Conservation (phyloP, 2,797 vertebrate genomes). For the Dermochelys coriacea region DNA sequence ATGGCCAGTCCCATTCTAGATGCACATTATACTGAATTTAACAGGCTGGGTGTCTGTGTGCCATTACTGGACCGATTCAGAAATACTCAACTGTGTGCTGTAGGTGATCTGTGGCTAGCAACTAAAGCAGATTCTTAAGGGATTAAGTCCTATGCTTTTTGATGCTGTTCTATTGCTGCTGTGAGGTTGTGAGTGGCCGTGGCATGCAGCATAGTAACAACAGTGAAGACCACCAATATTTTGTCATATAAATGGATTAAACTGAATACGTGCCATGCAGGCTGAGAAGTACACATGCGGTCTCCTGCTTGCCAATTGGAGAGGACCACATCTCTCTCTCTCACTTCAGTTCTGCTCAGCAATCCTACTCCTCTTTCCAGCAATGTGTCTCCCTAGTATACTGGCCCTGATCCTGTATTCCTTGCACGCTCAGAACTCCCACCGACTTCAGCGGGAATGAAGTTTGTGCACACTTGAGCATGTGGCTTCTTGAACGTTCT, state of each 20-base stretch:
- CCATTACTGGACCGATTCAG: not conserved
- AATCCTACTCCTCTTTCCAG: not conserved
- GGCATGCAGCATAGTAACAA: not conserved
- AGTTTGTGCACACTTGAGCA: not conserved
- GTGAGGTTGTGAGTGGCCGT: not conserved
- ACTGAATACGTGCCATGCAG: not conserved
- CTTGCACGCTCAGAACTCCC: not conserved
- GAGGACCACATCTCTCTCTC: not conserved
- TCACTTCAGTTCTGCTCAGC: not conserved
- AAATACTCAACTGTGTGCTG: not conserved
- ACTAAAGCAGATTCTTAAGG: not conserved
- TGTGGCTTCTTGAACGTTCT: not conserved
- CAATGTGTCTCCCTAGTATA: not conserved
- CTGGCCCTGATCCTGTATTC: not conserved
- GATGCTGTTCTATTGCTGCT: not conserved
- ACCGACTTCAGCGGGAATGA: not conserved
- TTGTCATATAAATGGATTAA: not conserved
- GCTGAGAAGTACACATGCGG: not conserved
- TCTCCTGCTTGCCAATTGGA: not conserved
- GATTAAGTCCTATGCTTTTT: not conserved
- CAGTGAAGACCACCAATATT: not conserved
- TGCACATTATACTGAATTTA: rapidly evolving
- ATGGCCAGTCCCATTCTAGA: not conserved
- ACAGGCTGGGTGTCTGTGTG: not conserved
- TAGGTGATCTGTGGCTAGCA: not conserved